Base-by-base conservation (phyloP, 2,888 invertebrate genomes). In the Scelioninae gen. 2 region DNA sequence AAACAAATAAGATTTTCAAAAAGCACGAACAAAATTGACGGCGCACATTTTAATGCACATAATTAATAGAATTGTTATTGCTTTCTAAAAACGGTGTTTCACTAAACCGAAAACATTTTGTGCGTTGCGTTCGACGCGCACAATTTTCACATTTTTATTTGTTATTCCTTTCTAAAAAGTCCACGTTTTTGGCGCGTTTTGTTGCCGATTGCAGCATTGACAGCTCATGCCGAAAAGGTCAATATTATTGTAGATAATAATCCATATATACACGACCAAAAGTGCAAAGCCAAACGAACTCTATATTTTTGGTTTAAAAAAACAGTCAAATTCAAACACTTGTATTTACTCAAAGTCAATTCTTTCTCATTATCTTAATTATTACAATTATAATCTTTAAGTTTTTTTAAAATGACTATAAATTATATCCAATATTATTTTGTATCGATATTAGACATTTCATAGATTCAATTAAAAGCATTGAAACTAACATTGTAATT, bases 41-140 rank as follows among this genome's bases (percentile, higher is more conserved):
- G n/a, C 9, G 2, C 10, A 22, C 10, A 33, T 45, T 31, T 19
- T 2, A 11, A 18, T 16, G 10, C 18, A 43, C 18, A 57, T 33
- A 19, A 28, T 28, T 45, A 55, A 28, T 18, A 31, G 22, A 43
- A 43, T 31, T 46, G 58, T 58, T 58, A 39, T 46, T 58, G 46
- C 58, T 58, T 46, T 58, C 58, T 46, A 58, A 10, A 16, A 10
- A 33, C 16, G 33, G 5, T 33, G 5, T 48, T 31, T 18, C 9
- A 15, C 9, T 16, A 0, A n/a, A n/a, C 43, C 0, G 11, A 39
- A 39, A 39, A 16, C 7, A 39, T 2, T 39, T 16, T 16, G 39
- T 16, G 9, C 16, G 31, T 31, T 31, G 9, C 31, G 31, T 31
- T 39, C 39, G 10, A 13, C n/a, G n/a, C n/a, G n/a, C n/a, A 15